These are phyloP conservation scores for Setipinna tenuifilis DNA, from an alignment of 2,797 vertebrate species.

Conservation along the genomic window DNA sequence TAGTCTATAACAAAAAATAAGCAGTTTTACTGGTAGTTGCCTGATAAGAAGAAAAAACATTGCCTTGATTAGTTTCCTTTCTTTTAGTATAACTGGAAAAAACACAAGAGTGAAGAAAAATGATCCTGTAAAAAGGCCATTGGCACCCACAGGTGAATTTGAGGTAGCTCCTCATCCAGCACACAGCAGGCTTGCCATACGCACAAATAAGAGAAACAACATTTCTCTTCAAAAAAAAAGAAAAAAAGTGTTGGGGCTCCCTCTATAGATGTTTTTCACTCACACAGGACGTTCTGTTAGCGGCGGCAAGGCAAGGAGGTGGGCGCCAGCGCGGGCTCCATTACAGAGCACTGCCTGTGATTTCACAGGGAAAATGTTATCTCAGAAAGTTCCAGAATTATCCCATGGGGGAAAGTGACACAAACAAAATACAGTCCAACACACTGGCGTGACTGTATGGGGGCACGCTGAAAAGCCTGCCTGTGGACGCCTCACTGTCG, in stretches of 20 bases:
- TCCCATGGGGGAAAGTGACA: constrained; percentile 57
- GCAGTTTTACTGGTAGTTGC: not conserved
- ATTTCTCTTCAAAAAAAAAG: constrained; percentile 65
- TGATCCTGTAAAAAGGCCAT: not conserved
- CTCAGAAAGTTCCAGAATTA: constrained; percentile 68
- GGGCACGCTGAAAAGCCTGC: constrained; percentile 50
- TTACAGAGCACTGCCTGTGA: constrained; percentile 73
- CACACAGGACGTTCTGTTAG: constrained; percentile 74
- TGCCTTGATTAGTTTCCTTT: not conserved
- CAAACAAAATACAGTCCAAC: constrained; percentile 67
- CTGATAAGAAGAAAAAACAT: not conserved
- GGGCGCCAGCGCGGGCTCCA: constrained; percentile 45
- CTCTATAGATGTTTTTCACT: constrained; percentile 37
- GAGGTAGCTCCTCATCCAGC: constrained; percentile 32
- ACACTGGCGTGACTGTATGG: constrained; percentile 42
- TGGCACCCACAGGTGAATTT: constrained; percentile 34
- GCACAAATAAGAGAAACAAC: constrained; percentile 36
- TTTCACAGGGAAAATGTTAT: constrained; percentile 74
- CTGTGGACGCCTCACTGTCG: constrained; percentile 10
- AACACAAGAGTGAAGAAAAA: constrained; percentile 5
- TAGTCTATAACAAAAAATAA: not conserved
- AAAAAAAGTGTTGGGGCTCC: constrained; percentile 65
- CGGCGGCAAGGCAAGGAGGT: constrained; percentile 38
- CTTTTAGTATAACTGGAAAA: not conserved
- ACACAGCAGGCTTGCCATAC: constrained; percentile 11